Evolutionary conservation across 1,140 invertebrate species (phyloP), one percentile per base, ranked within the genome.

Genomic region (Magallana ariakensis): DNA sequence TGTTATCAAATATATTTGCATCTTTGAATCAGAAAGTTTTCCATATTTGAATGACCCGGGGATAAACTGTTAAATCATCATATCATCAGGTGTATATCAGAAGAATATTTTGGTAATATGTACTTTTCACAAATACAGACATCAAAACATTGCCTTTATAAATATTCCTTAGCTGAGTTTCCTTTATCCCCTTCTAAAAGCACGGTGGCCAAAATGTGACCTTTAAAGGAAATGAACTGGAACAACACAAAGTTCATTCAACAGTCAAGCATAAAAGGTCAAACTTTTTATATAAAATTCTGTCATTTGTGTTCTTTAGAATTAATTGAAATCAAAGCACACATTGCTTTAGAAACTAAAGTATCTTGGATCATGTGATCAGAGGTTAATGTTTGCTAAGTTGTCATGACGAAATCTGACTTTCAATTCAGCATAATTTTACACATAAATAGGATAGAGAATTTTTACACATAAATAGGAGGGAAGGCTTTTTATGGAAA

Each of bases 231-330:
- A 22, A 75, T 75, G 66, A 75, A 75, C 66, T 19, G 4, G 19
- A 75, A 33, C 66, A 13, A 26, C 33, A 22, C 33, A 22, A 75
- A 75, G 66, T 75, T 75, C 66, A 75, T 13, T 11, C 4, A 75
- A 75, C 66, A 75, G 66, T 22, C 66, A 75, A 75, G 22, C 22
- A 75, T 26, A 26, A 11, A 19, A 75, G 13, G 66, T 75, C 66
- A 75, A 19, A 75, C 33, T 75, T 70, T 70, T 75, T 75, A 75
- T 75, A 19, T 75, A 75, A 75, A 75, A 75, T 75, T 75, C 22
- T 75, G 66, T 75, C 66, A 75, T 46, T 75, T 75, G 66, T 75
- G 66, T 33, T 26, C 22, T 11, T 75, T 46, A 13, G 66, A 26
- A 75, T 10, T 13, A 75, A 75, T 26, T 26, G 9, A 26, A 75